A percentile compares a stretch with the other conserved stretches of the same genome.
Conservation (phyloP, 2,113 vertebrate genomes). For the Nanger granti region DNA sequence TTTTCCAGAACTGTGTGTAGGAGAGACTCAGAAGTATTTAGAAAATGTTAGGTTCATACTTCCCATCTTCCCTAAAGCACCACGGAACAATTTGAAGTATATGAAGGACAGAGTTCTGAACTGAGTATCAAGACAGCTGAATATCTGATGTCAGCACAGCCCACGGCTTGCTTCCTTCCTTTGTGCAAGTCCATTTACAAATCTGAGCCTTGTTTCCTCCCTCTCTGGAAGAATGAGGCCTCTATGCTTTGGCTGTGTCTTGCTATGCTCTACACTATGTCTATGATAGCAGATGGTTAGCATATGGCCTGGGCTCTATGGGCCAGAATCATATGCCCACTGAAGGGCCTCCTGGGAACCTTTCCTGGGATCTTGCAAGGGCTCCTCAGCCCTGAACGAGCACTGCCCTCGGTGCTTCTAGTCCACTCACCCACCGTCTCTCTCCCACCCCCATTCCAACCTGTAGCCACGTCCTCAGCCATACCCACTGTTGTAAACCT, state of each 20-base stretch:
- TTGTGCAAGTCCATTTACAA: neutral
- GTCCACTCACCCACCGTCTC: neutral
- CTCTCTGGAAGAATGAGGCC: neutral
- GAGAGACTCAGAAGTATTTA: neutral
- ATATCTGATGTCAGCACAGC: too few relatives aligned
- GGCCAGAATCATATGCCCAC: neutral
- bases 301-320: too few relatives aligned
- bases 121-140: neutral
- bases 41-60: neutral
- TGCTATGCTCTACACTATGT: neutral
- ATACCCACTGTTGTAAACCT: neutral
- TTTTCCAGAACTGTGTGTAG: neutral
- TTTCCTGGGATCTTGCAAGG: neutral
- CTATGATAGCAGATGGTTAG: neutral
- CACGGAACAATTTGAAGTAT: neutral
- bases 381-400: neutral
- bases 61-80: neutral
- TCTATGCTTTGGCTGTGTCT: neutral
- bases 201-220: neutral
- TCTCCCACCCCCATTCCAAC: neutral
- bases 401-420: neutral
- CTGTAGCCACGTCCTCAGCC: neutral
- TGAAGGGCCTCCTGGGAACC: neutral
- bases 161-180: neutral
- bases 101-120: neutral